Conservation (phyloP, 2,113 vertebrate genomes). For the Machaerirhynchus nigripectus region DNA sequence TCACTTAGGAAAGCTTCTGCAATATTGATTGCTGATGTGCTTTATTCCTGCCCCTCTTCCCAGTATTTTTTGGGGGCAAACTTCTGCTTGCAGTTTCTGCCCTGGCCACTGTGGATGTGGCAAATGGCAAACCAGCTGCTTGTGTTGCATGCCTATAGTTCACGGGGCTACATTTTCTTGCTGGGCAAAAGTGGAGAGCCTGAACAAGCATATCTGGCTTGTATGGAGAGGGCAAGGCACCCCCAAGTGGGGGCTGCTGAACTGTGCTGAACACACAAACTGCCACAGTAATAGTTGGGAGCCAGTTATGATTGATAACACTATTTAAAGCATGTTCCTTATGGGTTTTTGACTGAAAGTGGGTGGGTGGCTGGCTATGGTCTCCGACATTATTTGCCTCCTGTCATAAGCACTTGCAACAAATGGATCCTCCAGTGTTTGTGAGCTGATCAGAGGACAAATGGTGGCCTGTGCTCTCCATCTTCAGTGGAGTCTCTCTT, state of each 20-base stretch:
- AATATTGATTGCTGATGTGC: background rate
- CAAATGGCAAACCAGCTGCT: background rate
- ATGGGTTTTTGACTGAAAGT: conserved; percentile 12
- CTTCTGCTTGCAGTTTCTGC: background rate
- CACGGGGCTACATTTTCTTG: background rate
- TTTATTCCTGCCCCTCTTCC: background rate
- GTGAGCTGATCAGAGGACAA: background rate
- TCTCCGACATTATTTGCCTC: background rate
- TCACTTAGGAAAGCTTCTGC: background rate
- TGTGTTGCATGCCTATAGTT: background rate
- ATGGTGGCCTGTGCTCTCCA: background rate
- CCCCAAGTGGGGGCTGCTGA: accelerated
- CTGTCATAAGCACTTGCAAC: background rate
- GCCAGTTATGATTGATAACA: background rate
- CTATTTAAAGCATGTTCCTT: background rate
- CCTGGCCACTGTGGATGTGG: background rate
- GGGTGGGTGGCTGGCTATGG: background rate
- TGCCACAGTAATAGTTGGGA: background rate
- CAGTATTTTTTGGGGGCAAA: background rate
- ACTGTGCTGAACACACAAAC: background rate
- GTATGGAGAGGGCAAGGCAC: background rate
- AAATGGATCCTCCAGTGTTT: background rate
- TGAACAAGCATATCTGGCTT: background rate
- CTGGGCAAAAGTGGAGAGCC: background rate
- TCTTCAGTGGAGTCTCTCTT: background rate